A percentile compares a stretch with the other conserved stretches of the same genome.
Conservation (phyloP, 2,113 vertebrate genomes). For the Andinoacara biseriatus region DNA sequence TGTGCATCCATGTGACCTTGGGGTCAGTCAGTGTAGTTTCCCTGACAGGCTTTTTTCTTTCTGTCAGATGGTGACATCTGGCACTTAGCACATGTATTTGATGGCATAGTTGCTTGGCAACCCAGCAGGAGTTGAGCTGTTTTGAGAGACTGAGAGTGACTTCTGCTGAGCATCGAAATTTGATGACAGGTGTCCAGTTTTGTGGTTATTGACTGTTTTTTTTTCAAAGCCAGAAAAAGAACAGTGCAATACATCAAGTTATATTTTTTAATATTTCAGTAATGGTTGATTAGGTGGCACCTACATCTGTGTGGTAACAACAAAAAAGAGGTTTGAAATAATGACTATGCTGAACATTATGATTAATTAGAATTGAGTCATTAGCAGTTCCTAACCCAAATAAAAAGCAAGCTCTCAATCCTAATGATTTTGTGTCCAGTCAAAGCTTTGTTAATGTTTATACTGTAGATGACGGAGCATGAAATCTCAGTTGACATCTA, state of each 20-base stretch:
- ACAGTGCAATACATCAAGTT: not conserved
- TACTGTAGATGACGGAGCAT: not conserved
- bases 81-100: conserved; percentile 40
- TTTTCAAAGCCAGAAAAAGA: not conserved
- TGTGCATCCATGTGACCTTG: conserved; percentile 1
- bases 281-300: not conserved
- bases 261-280: not conserved
- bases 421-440: not conserved
- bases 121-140: conserved; percentile 10
- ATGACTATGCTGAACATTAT: not conserved
- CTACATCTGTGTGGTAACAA: not conserved
- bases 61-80: conserved; percentile 44
- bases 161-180: conserved; percentile 13
- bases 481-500: not conserved
- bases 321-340: not conserved
- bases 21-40: conserved; percentile 28
- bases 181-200: conserved; percentile 15
- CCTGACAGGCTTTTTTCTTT: conserved; percentile 32
- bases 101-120: conserved; percentile 60
- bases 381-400: not conserved
- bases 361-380: not conserved
- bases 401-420: not conserved
- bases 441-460: not conserved
- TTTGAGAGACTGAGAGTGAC: conserved; percentile 11
- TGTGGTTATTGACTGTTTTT: not conserved